Percentiles rank a stretch among this genome's conserved stretches.
These are phyloP conservation scores for Ephestia elutella DNA, from an alignment of 1,140 invertebrate species.

Conservation along the genomic window DNA sequence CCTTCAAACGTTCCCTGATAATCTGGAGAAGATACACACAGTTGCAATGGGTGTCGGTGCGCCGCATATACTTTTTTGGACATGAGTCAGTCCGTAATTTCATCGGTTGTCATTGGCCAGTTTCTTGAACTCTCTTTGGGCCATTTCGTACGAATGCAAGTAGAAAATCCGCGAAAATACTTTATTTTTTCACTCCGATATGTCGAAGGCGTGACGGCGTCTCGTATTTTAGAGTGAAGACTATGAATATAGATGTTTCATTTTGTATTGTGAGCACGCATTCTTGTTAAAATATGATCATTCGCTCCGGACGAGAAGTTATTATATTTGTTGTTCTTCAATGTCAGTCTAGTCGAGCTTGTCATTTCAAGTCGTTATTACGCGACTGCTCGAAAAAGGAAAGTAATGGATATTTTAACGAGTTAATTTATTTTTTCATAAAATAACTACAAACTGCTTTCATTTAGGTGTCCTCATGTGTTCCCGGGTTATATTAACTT, in stretches of 20 bases:
- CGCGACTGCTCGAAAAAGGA: neutral
- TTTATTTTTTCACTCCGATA: neutral
- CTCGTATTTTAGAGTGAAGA: constrained; percentile 31
- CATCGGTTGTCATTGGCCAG: constrained; percentile 47
- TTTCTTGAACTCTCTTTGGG: constrained; percentile 34
- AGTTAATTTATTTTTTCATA: neutral
- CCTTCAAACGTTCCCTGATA: constrained; percentile 67
- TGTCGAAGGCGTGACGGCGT: constrained; percentile 1
- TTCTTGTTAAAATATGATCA: constrained; percentile 38
- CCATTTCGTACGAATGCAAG: constrained; percentile 4
- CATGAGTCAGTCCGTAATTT: constrained; percentile 66
- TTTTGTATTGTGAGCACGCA: constrained; percentile 27
- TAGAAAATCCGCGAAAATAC: neutral
- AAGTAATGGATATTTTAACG: no score
- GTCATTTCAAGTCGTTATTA: neutral
- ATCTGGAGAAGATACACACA: constrained; percentile 67
- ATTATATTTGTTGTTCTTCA: neutral
- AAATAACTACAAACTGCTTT: neutral
- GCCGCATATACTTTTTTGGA: constrained; percentile 65
- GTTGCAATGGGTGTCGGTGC: constrained; percentile 62
- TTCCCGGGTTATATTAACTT: no score
- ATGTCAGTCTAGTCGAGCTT: neutral
- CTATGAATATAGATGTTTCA: constrained; percentile 45
- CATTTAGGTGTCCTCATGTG: no score
- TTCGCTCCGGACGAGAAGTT: constrained; percentile 28